Percentiles rank a stretch among this genome's conserved stretches.
phyloP scores from a whole-genome alignment of 2,888 invertebrate genomes.

The Harmothoe impar region DNA sequence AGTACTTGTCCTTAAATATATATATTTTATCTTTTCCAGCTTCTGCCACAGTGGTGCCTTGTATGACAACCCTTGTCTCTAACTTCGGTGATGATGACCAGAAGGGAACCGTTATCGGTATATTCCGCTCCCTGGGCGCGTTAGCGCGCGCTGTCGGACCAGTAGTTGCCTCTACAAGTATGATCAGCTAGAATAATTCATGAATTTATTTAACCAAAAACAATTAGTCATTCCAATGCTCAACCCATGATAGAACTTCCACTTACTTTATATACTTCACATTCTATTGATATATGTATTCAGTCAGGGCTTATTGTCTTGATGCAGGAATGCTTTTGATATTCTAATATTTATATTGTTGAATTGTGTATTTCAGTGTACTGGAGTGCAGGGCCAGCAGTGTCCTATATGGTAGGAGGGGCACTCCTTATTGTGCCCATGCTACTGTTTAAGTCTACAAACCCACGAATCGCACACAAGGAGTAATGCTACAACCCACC shows the following conservation, averaged over 20 bases:
- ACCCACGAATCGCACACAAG: background rate
- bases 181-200: too few relatives aligned
- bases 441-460: slow-evolving; percentile 56
- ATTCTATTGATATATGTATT: too few relatives aligned
- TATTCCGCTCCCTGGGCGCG: slow-evolving; percentile 96
- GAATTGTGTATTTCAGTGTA: slow-evolving; percentile 87
- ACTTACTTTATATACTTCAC: background rate
- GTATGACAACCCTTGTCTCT: slow-evolving; percentile 96
- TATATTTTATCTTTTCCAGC: slow-evolving; percentile 78
- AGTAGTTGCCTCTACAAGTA: slow-evolving; percentile 92
- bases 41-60: slow-evolving; percentile 93
- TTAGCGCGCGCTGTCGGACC: slow-evolving; percentile 96
- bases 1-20: background rate
- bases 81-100: slow-evolving; percentile 90
- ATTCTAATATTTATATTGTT: too few relatives aligned
- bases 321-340: too few relatives aligned
- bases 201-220: slow-evolving; percentile 72
- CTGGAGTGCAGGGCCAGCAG: slow-evolving; percentile 93
- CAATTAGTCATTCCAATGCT: background rate
- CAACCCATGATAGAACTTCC: too few relatives aligned
- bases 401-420: slow-evolving; percentile 92
- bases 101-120: slow-evolving; percentile 96
- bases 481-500: background rate
- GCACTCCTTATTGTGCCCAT: slow-evolving; percentile 89
- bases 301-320: too few relatives aligned